Percentiles rank a stretch among this genome's conserved stretches.
Conservation (phyloP, 2,888 invertebrate species). For the Cyrtodaria siliqua region DNA sequence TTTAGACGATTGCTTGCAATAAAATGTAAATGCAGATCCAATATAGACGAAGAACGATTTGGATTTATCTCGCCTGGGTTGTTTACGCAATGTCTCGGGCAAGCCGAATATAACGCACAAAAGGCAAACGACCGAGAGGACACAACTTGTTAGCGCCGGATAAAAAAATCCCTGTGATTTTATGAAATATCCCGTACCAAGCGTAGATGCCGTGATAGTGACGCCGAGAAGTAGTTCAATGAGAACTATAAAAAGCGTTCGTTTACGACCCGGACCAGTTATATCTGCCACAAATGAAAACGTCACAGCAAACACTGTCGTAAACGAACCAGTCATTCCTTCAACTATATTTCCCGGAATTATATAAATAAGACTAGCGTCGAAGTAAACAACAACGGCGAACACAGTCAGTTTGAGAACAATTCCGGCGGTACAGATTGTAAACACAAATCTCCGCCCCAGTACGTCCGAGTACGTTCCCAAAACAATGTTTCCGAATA, state of each 20-base stretch:
- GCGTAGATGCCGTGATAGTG: slow-evolving; percentile 21
- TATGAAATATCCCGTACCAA: slow-evolving; percentile 49
- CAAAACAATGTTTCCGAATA: slow-evolving; percentile 51
- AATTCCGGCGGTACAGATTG: slow-evolving; percentile 27
- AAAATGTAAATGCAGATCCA: too few relatives aligned
- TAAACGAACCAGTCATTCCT: slow-evolving; percentile 42
- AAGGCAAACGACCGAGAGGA: slow-evolving; percentile 7
- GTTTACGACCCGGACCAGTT: slow-evolving; percentile 28
- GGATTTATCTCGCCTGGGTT: too few relatives aligned
- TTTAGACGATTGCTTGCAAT: too few relatives aligned
- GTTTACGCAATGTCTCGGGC: slow-evolving; percentile 35
- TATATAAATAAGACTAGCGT: slow-evolving; percentile 29
- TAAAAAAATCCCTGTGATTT: slow-evolving; percentile 36
- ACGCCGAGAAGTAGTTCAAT: slow-evolving; percentile 43
- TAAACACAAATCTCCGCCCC: slow-evolving; percentile 52
- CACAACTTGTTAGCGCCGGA: slow-evolving; percentile 18
- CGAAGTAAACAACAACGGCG: slow-evolving; percentile 20
- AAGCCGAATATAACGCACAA: slow-evolving; percentile 24
- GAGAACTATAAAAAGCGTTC: slow-evolving; percentile 48
- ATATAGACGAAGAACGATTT: too few relatives aligned
- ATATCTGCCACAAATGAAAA: slow-evolving; percentile 55
- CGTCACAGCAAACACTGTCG: slow-evolving; percentile 30
- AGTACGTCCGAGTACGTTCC: slow-evolving; percentile 54
- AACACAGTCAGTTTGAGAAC: slow-evolving; percentile 12
- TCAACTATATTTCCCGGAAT: slow-evolving; percentile 36